Percentiles rank a stretch among this genome's conserved stretches.
Evolutionary conservation across 2,113 vertebrate genomes (phyloP).

Genomic region (Gymnobelideus leadbeateri): DNA sequence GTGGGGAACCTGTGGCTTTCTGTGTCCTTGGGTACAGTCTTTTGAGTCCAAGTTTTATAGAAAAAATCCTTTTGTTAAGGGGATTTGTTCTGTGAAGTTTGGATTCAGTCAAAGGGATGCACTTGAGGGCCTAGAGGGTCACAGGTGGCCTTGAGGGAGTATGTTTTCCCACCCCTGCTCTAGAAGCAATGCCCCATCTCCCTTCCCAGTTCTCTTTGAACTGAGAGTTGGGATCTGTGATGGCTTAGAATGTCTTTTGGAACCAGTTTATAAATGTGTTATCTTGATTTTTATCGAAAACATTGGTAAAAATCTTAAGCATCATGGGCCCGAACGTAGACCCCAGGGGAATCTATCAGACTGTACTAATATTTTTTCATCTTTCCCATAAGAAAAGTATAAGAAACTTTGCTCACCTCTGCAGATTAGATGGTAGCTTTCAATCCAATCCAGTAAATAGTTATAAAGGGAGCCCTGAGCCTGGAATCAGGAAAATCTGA

Average conservation of each 20-base stretch:
- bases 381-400: neutral
- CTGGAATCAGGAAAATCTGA: neutral
- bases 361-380: neutral
- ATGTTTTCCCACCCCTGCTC: neutral
- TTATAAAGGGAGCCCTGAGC: neutral
- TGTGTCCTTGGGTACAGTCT: too few relatives aligned
- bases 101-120: too few relatives aligned
- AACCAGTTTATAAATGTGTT: neutral
- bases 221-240: neutral
- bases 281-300: neutral
- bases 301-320: neutral
- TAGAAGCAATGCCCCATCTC: neutral
- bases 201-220: neutral
- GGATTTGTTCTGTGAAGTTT: too few relatives aligned
- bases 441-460: neutral
- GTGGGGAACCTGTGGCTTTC: too few relatives aligned
- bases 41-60: too few relatives aligned
- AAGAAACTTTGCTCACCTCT: neutral
- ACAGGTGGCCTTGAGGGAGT: too few relatives aligned
- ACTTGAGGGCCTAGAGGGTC: too few relatives aligned
- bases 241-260: neutral
- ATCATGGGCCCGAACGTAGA: neutral
- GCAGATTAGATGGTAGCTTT: neutral
- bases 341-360: neutral
- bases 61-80: too few relatives aligned